A percentile compares a stretch with the other conserved stretches of the same genome.
These are phyloP conservation scores for Spodoptera littoralis DNA, from an alignment of 2,888 invertebrate genomes.

Conservation along the genomic window DNA sequence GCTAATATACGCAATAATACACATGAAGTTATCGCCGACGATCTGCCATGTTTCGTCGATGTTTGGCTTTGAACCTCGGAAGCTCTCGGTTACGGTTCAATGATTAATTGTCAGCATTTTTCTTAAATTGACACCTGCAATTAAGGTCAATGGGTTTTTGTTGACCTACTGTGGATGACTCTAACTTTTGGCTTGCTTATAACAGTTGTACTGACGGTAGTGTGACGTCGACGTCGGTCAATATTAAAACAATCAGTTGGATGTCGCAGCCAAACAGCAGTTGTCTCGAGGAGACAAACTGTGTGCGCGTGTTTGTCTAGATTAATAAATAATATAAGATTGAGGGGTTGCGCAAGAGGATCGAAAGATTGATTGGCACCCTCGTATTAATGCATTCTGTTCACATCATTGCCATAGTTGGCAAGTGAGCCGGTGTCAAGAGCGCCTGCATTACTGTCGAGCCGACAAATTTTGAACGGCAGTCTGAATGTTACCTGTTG, in stretches of 20 bases:
- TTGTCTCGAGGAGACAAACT: conserved; percentile 63
- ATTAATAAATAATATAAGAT: conserved; percentile 75
- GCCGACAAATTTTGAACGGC: conserved; percentile 69
- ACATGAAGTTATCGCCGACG: conserved; percentile 67
- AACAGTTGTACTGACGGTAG: conserved; percentile 37
- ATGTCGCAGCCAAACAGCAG: conserved; percentile 61
- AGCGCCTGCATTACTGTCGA: conserved; percentile 70
- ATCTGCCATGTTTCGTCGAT: conserved; percentile 62
- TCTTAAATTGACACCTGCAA: conserved; percentile 47
- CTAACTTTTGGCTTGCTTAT: conserved; percentile 54
- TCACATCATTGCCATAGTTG: conserved; percentile 76
- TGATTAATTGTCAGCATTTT: conserved; percentile 42
- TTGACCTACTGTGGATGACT: conserved; percentile 38
- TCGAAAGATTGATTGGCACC: conserved; percentile 79
- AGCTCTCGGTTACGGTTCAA: conserved; percentile 49
- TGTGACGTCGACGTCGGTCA: conserved; percentile 52
- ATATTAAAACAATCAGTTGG: conserved; percentile 59
- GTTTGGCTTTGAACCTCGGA: conserved; percentile 62
- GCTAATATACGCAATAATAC: conserved; percentile 63
- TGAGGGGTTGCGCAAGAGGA: conserved; percentile 74
- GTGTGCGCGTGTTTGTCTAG: conserved; percentile 64
- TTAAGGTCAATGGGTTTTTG: conserved; percentile 46
- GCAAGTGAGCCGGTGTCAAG: conserved; percentile 60
- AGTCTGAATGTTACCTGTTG: conserved; percentile 11
- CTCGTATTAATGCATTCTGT: conserved; percentile 70